These are phyloP conservation scores for Heterochromis multidens DNA, from an alignment of 2,113 vertebrate genomes.

Conservation along the genomic window DNA sequence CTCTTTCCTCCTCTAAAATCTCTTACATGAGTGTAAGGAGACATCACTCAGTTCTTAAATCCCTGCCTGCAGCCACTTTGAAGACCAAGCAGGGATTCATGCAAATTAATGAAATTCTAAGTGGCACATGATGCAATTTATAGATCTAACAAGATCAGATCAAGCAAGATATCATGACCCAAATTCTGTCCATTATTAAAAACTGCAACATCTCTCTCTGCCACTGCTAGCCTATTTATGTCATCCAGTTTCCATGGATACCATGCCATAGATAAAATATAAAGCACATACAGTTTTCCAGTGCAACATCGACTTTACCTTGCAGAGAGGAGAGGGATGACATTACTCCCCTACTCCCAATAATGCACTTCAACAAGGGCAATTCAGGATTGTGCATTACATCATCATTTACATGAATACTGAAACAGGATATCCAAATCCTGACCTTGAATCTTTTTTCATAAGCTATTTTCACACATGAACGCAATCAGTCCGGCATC, in stretches of 20 bases:
- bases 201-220: slow-evolving; percentile 64
- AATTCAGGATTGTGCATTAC: background rate
- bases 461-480: no score
- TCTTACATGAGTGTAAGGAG: slow-evolving; percentile 13
- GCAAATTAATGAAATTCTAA: slow-evolving; percentile 76
- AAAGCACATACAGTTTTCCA: slow-evolving; percentile 58
- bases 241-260: slow-evolving; percentile 80
- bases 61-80: slow-evolving; percentile 51
- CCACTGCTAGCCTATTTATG: slow-evolving; percentile 78
- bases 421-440: no score
- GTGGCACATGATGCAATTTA: slow-evolving; percentile 78
- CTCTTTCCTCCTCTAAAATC: background rate
- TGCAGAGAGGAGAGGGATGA: slow-evolving; percentile 6
- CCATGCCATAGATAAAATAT: slow-evolving; percentile 68
- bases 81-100: slow-evolving; percentile 63
- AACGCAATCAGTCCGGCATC: no score
- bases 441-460: no score
- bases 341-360: background rate
- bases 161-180: slow-evolving; percentile 75
- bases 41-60: slow-evolving; percentile 16
- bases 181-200: slow-evolving; percentile 78
- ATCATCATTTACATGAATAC: background rate
- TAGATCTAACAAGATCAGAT: slow-evolving; percentile 60
- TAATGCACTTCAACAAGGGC: background rate
- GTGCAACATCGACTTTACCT: slow-evolving; percentile 59